A percentile compares a stretch with the other conserved stretches of the same genome.
These are phyloP conservation scores for Archaeoteleia sp. DNA, from an alignment of 2,888 invertebrate species.

Conservation along the genomic window DNA sequence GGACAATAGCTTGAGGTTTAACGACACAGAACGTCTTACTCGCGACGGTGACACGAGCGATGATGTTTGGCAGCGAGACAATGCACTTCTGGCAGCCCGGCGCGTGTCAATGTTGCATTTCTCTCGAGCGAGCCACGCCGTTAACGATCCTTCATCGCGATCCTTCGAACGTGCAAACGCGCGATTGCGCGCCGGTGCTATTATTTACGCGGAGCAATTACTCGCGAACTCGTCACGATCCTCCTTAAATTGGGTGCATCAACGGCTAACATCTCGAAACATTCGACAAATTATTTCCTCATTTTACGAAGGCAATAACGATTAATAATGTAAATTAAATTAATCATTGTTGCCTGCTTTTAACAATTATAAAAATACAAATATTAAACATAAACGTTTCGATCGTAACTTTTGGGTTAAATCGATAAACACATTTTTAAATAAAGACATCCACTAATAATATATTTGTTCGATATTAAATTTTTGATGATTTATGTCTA, in stretches of 20 bases:
- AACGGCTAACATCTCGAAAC: slow-evolving; percentile 11
- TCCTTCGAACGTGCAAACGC: slow-evolving; percentile 29
- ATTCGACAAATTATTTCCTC: slow-evolving; percentile 8
- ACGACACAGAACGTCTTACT: slow-evolving; percentile 36
- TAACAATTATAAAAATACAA: too few relatives aligned
- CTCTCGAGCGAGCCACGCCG: slow-evolving; percentile 23
- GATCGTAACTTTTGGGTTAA: too few relatives aligned
- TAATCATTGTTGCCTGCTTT: too few relatives aligned
- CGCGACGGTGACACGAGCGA: slow-evolving; percentile 46
- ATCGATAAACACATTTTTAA: too few relatives aligned
- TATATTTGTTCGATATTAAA: too few relatives aligned
- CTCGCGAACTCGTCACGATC: slow-evolving; percentile 5
- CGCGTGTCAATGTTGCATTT: slow-evolving; percentile 41
- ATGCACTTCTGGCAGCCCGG: slow-evolving; percentile 36
- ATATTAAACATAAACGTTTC: too few relatives aligned
- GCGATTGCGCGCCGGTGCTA: slow-evolving; percentile 15
- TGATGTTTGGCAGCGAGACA: slow-evolving; percentile 51
- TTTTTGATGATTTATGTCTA: too few relatives aligned
- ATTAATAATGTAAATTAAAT: too few relatives aligned
- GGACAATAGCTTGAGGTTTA: slow-evolving; percentile 34
- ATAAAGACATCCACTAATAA: too few relatives aligned
- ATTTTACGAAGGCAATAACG: not conserved
- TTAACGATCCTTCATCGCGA: slow-evolving; percentile 39
- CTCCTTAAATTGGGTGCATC: slow-evolving; percentile 19
- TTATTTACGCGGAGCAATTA: slow-evolving; percentile 15